phyloP scores from a whole-genome alignment of 2,888 invertebrate genomes.

The Stenodera caucasica region DNA sequence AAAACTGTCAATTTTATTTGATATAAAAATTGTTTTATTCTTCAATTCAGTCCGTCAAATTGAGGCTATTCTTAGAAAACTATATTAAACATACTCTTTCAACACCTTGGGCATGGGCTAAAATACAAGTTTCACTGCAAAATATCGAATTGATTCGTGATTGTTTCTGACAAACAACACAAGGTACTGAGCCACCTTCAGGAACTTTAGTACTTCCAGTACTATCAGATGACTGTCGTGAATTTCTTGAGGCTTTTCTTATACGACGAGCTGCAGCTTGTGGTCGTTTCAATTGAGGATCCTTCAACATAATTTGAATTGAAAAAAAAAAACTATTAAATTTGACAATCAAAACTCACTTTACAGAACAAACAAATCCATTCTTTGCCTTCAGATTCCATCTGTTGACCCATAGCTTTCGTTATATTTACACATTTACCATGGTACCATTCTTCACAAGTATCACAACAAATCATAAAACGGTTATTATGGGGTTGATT shows the following conservation, averaged over 20 bases:
- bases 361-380: conserved; percentile 90
- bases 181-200: conserved; percentile 50
- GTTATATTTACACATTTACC: conserved; percentile 96
- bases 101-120: conserved; percentile 79
- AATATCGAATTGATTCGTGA: conserved; percentile 83
- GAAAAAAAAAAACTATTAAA: not conserved
- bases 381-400: conserved; percentile 85
- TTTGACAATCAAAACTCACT: conserved; percentile 48
- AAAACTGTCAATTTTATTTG: conserved; percentile 10
- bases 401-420: conserved; percentile 85
- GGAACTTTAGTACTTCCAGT: conserved; percentile 35
- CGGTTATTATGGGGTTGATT: conserved; percentile 92
- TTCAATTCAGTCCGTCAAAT: conserved; percentile 8
- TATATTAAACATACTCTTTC: conserved; percentile 47
- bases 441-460: conserved; percentile 96
- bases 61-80: not conserved
- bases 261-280: conserved; percentile 52
- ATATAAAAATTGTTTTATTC: conserved; percentile 3
- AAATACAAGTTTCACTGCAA: conserved; percentile 86
- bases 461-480: conserved; percentile 97
- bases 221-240: conserved; percentile 50
- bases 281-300: conserved; percentile 48
- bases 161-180: conserved; percentile 76
- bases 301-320: conserved; percentile 32
- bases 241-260: conserved; percentile 50